A percentile compares a stretch with the other conserved stretches of the same genome.
Conservation (phyloP, 2,797 vertebrate genomes). For the Cossypha heuglini region DNA sequence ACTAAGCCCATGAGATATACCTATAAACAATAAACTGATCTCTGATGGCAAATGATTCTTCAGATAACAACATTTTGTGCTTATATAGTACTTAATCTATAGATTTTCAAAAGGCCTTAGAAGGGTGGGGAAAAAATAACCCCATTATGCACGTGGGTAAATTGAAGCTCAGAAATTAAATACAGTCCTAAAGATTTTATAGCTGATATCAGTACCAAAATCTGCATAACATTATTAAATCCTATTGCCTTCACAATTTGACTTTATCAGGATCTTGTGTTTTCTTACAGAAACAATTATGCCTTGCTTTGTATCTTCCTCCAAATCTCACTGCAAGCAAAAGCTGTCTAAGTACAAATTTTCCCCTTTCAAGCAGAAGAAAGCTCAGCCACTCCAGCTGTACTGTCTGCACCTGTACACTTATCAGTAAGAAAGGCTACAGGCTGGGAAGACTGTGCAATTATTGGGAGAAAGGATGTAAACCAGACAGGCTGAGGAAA, state of each 20-base stretch:
- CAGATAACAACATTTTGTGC: not conserved
- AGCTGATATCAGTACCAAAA: not conserved
- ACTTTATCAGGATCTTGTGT: not conserved
- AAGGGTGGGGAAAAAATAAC: not conserved
- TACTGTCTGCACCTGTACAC: not conserved
- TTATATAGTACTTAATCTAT: not conserved
- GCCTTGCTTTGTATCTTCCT: not conserved
- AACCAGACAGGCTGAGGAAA: not conserved
- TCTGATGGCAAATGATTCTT: not conserved
- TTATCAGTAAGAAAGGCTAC: not conserved
- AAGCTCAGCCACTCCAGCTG: not conserved
- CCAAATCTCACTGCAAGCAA: not conserved
- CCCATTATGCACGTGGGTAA: not conserved
- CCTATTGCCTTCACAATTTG: not conserved
- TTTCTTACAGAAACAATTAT: not conserved
- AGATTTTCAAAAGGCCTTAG: not conserved
- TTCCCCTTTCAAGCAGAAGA: not conserved
- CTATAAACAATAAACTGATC: not conserved
- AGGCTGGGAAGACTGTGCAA: not conserved
- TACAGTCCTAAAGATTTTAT: not conserved
- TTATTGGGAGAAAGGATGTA: not conserved
- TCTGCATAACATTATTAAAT: not conserved
- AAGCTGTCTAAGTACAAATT: not conserved
- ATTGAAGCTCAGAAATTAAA: not conserved
- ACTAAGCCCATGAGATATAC: not conserved